Conservation (phyloP, 2,888 invertebrate genomes). For the Cheilosia vulpina region DNA sequence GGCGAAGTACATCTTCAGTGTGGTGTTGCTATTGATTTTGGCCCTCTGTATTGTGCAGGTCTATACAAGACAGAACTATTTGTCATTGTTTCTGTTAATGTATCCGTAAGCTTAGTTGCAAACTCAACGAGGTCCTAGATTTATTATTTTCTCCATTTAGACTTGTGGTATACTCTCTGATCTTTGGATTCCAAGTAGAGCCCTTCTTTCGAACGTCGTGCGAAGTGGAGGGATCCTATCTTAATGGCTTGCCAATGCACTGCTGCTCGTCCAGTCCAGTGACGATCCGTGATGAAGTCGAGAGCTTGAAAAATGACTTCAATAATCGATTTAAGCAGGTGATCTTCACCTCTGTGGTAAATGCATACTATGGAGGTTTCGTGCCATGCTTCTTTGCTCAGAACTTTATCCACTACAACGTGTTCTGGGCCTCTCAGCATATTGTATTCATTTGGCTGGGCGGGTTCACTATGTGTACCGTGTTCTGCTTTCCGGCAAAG, state of each 20-base stretch:
- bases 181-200: constrained; percentile 91
- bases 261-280: constrained; percentile 90
- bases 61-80: constrained; percentile 89
- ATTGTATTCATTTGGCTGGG: constrained; percentile 93
- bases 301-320: constrained; percentile 92
- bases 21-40: constrained; percentile 86
- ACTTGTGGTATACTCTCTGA: constrained; percentile 89
- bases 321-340: constrained; percentile 95
- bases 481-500: constrained; percentile 87
- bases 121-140: background rate
- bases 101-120: constrained; percentile 91
- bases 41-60: constrained; percentile 90
- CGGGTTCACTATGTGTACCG: constrained; percentile 90
- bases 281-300: constrained; percentile 92
- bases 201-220: constrained; percentile 89
- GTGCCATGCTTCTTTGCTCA: constrained; percentile 95
- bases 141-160: constrained; percentile 82
- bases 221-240: constrained; percentile 82
- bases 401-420: constrained; percentile 91
- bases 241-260: constrained; percentile 88
- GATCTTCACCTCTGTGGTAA: constrained; percentile 91
- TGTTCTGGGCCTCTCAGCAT: constrained; percentile 93
- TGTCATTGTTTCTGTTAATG: constrained; percentile 92
- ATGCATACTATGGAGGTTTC: constrained; percentile 94
- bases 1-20: constrained; percentile 84